Base-by-base conservation (phyloP, 2,888 invertebrate species). In the Hipparchia semele region DNA sequence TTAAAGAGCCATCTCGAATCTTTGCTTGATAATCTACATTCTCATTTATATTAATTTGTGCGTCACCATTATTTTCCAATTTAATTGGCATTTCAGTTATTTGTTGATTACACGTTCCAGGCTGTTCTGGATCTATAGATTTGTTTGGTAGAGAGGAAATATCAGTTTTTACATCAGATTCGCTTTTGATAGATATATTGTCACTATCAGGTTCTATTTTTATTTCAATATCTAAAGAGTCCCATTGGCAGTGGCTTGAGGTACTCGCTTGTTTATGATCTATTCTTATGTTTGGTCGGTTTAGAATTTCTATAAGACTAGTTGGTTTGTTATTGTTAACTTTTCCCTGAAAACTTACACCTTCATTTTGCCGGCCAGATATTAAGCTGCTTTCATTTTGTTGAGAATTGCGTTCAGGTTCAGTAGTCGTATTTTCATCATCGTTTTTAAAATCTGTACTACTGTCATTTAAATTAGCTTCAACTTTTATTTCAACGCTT, bases 281-380 rank as follows among this genome's bases (percentile, higher is more conserved):
- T 51, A 68, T 68, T 58, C 4, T 49, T 51, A 33, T 33, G 10
- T 2, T 49, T 33, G 68, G 68, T 59, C 68, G 46, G 13, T 68
- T 68, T 2, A 68, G 33, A 59, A 59, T 68, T 59, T 68, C 68
- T 60, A 59, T 68, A n/a, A 68, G 56, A 68, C 46, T 68, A 33
- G 59, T 12, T 33, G 68, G 58, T 49, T 59, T 13, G 7, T 68
- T 68, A 45, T 6, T 58, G 46, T 45, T 58, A 13, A 7, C 4
- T 23, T 64, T 64, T 10, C 5, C n/a, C 54, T 39, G 66, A n/a
- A 66, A n/a, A 9, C 45, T 10, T 56, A 58, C 39, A 13, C 45
- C 10, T 51, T 33, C 67, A 58, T 58, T 46, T 9, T 13, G 67
- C 6, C 13, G 67, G 45, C 67, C 58, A 45, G 56, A 58, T 13